phyloP scores from a whole-genome alignment of 2,888 invertebrate genomes.

The Rosalia funebris region DNA sequence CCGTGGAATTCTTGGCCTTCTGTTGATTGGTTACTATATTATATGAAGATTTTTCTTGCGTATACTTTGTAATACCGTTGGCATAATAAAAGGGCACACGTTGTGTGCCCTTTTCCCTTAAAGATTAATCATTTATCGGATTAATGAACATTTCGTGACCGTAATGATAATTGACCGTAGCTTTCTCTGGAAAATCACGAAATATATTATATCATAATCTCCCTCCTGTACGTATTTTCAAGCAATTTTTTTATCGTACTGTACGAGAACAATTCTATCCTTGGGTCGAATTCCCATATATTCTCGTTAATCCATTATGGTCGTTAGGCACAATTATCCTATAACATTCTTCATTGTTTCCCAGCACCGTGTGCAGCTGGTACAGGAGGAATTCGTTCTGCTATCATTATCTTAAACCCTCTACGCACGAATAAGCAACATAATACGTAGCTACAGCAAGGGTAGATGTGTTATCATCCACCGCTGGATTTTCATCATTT shows the following conservation, averaged over 20 bases:
- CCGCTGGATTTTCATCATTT: conserved; percentile 14
- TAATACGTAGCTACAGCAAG: conserved; percentile 24
- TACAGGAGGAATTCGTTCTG: conserved; percentile 28
- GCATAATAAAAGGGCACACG: too few species aligned
- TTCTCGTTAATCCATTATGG: conserved; percentile 30
- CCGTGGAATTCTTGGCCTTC: too few species aligned
- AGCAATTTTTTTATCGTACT: not conserved
- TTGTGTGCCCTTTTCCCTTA: too few species aligned
- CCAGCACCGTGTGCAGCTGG: conserved; percentile 28
- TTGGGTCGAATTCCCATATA: not conserved
- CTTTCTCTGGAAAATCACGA: too few species aligned
- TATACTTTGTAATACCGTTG: too few species aligned
- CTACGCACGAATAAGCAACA: conserved; percentile 22
- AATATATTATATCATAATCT: too few species aligned
- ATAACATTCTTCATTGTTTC: conserved; percentile 30
- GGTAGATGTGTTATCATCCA: conserved; percentile 25
- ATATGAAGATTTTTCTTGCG: too few species aligned
- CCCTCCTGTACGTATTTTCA: too few species aligned
- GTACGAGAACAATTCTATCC: not conserved
- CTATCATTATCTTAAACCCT: conserved; percentile 32
- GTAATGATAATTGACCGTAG: too few species aligned
- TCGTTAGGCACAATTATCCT: conserved; percentile 31
- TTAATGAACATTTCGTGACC: too few species aligned
- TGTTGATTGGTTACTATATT: too few species aligned
- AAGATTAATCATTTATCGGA: too few species aligned